phyloP scores from a whole-genome alignment of 2,797 vertebrate species.

The Enteromius paludinosus region DNA sequence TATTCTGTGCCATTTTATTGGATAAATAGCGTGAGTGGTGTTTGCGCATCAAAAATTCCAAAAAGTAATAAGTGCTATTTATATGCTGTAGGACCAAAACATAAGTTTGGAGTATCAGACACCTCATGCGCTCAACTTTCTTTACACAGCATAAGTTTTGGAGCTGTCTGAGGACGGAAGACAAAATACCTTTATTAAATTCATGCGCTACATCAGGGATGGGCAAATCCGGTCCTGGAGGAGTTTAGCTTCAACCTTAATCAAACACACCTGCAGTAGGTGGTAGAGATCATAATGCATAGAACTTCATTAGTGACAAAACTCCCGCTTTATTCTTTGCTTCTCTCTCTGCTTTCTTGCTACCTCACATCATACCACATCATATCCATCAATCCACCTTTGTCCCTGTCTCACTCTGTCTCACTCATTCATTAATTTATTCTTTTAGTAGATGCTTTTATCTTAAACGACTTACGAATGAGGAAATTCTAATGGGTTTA shows the following conservation, averaged over 20 bases:
- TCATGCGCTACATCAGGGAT: neutral
- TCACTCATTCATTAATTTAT: neutral
- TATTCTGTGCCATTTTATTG: neutral
- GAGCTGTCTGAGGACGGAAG: neutral
- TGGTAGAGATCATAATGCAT: neutral
- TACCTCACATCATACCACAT: neutral
- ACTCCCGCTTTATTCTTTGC: neutral
- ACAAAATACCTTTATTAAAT: neutral
- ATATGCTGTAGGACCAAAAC: neutral
- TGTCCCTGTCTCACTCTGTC: slow-evolving; percentile 40
- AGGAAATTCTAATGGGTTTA: neutral
- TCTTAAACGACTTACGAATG: neutral
- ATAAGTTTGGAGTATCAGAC: too few species aligned
- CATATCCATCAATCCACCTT: slow-evolving; percentile 57
- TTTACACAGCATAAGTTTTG: neutral
- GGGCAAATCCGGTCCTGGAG: neutral
- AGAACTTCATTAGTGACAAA: neutral
- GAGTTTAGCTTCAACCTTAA: neutral
- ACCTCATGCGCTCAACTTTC: neutral
- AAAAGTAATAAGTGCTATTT: neutral
- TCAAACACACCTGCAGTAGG: neutral
- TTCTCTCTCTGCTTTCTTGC: neutral
- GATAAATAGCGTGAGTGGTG: neutral
- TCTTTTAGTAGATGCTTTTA: neutral
- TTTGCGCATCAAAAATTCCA: neutral